Evolutionary conservation across 2,797 vertebrate genomes (phyloP).

Genomic region (Anguilla pacifica): DNA sequence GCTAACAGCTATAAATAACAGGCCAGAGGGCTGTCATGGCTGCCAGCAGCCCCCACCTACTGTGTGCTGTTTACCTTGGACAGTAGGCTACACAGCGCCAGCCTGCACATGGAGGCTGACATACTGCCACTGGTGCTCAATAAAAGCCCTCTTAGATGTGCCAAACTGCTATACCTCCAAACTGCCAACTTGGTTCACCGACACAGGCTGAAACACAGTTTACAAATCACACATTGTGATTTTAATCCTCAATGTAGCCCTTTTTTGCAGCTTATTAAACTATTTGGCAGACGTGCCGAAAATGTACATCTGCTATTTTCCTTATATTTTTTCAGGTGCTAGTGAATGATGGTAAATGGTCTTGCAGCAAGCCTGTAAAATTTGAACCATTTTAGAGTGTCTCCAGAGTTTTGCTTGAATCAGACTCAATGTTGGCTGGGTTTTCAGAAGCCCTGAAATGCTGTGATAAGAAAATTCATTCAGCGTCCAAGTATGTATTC

Average conservation of each 20-base stretch:
- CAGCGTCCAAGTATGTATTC: no score
- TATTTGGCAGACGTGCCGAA: no score
- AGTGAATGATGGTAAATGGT: not conserved
- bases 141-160: not conserved
- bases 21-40: not conserved
- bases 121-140: not conserved
- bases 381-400: not conserved
- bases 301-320: not conserved
- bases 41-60: not conserved
- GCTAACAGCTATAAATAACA: constrained; percentile 2
- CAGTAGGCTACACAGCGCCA: not conserved
- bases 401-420: no score
- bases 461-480: no score
- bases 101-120: not conserved
- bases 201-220: not conserved
- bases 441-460: no score
- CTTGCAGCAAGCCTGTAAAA: not conserved
- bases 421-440: no score
- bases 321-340: not conserved
- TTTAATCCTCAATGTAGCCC: not conserved
- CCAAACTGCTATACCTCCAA: not conserved
- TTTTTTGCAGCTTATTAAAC: not conserved
- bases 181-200: not conserved
- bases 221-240: not conserved
- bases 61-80: constrained; percentile 8